phyloP scores from a whole-genome alignment of 2,888 invertebrate genomes.

The Bedellia somnulentella region DNA sequence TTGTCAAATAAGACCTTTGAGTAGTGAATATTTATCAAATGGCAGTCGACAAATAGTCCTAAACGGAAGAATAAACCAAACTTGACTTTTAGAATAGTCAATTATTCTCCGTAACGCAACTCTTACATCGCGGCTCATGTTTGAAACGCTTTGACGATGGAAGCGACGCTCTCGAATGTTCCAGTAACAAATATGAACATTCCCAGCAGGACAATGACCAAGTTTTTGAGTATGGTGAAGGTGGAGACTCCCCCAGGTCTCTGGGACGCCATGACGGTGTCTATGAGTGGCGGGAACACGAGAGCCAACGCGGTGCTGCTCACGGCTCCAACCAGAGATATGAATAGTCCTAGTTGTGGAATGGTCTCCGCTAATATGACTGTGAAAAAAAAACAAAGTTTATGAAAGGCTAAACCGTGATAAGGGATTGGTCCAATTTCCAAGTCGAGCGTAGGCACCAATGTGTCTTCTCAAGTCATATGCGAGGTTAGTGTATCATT shows the following conservation, averaged over 20 bases:
- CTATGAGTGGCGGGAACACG: conserved; percentile 85
- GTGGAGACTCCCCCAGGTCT: conserved; percentile 49
- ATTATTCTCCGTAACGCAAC: no score
- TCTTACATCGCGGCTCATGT: neutral
- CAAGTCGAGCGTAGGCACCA: no score
- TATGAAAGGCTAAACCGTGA: no score
- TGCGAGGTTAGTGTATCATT: no score
- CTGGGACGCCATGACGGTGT: conserved; percentile 71
- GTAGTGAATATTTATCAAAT: no score
- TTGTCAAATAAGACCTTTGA: no score
- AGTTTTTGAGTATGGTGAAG: conserved; percentile 59
- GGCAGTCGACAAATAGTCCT: no score
- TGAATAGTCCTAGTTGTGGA: conserved; percentile 83
- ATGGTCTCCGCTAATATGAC: conserved; percentile 84
- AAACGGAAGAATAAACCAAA: no score
- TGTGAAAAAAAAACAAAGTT: no score
- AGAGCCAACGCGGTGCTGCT: conserved; percentile 86
- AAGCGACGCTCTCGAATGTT: conserved; percentile 70
- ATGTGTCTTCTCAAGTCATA: no score
- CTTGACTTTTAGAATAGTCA: no score
- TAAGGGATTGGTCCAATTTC: no score
- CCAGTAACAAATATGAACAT: conserved; percentile 73
- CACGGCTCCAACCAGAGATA: conserved; percentile 88
- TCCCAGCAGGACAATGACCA: conserved; percentile 67
- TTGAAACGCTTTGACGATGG: conserved; percentile 57